These are phyloP conservation scores for Ardeotis arabs DNA, from an alignment of 2,113 vertebrate genomes.

Conservation along the genomic window DNA sequence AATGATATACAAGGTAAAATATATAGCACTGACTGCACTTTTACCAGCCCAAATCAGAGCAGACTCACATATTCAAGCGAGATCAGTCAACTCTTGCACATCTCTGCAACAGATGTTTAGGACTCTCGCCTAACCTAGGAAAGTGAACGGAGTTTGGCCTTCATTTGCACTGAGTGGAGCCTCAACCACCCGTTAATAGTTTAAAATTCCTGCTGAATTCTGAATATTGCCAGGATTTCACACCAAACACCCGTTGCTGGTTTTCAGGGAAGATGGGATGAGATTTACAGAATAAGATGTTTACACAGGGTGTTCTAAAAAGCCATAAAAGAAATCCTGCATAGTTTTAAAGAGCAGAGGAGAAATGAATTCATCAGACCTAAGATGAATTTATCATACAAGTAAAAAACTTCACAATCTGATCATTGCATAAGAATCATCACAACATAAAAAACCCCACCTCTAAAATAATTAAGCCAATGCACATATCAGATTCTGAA, in stretches of 20 bases:
- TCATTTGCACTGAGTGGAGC: background rate
- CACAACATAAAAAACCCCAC: background rate
- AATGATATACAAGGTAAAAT: background rate
- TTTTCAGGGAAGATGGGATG: background rate
- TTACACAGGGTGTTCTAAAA: background rate
- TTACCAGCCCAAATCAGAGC: background rate
- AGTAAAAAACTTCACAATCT: background rate
- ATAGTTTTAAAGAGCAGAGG: background rate
- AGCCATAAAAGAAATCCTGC: background rate
- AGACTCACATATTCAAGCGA: background rate
- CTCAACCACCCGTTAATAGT: background rate
- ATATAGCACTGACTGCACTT: background rate
- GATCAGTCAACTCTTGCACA: background rate
- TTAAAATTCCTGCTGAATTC: background rate
- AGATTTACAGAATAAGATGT: background rate
- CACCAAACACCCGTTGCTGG: background rate
- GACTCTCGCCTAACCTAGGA: background rate
- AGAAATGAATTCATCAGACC: background rate
- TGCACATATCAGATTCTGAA: constrained; percentile 2
- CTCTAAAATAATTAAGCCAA: constrained; percentile 25
- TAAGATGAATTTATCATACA: background rate
- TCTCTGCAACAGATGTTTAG: background rate
- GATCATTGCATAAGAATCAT: background rate
- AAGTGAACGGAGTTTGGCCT: background rate
- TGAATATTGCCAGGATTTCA: background rate